Conservation (phyloP, 2,797 vertebrate species). For the Adelosebastes latens region DNA sequence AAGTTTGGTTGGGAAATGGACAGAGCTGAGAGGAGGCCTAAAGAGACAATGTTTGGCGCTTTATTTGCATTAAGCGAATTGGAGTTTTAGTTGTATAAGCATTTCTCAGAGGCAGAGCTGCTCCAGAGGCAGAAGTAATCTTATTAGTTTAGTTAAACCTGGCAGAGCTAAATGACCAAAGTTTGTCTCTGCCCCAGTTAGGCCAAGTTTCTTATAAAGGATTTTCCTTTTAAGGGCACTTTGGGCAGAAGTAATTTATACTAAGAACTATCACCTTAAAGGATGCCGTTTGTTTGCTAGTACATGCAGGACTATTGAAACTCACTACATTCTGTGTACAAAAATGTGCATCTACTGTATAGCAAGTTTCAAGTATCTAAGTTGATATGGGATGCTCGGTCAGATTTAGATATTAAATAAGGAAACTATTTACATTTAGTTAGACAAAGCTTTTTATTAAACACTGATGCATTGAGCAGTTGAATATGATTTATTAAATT, state of each 20-base stretch:
- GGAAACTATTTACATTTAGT: background rate
- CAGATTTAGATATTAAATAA: background rate
- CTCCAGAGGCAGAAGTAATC: constrained; percentile 56
- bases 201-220: background rate
- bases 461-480: background rate
- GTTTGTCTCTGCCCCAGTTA: constrained; percentile 40
- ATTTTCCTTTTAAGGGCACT: background rate
- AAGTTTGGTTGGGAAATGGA: constrained; percentile 25
- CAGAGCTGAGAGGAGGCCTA: constrained; percentile 36
- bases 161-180: constrained; percentile 65
- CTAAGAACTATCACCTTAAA: background rate
- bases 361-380: background rate
- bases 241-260: constrained; percentile 15
- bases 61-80: constrained; percentile 71
- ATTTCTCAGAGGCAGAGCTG: constrained; percentile 56
- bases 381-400: background rate
- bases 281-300: background rate
- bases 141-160: constrained; percentile 67
- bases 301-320: background rate
- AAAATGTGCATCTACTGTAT: background rate
- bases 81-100: constrained; percentile 60
- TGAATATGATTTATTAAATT: background rate
- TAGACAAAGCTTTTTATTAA: background rate
- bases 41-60: constrained; percentile 46
- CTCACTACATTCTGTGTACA: background rate